Conservation (phyloP, 2,888 invertebrate genomes). For the Balanococcus diminutus region DNA sequence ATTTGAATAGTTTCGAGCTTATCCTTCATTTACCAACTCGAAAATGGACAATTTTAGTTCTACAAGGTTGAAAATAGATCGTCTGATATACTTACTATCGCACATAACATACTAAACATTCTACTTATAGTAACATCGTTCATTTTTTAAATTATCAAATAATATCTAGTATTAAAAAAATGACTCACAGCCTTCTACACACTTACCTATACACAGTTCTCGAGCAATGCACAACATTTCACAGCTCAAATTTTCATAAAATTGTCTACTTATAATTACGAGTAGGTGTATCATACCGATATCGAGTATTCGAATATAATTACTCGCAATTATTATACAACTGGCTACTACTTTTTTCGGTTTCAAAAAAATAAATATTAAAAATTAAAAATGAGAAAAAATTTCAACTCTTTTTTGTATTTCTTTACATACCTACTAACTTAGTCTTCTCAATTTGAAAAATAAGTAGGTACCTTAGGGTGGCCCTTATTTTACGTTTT, state of each 20-base stretch:
- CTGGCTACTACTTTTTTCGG: too few relatives aligned
- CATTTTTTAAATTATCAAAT: not conserved
- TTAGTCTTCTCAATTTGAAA: too few relatives aligned
- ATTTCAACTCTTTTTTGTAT: too few relatives aligned
- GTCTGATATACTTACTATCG: not conserved
- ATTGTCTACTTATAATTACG: not conserved
- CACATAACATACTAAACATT: not conserved
- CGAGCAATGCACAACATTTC: conserved; percentile 41
- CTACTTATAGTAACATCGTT: not conserved
- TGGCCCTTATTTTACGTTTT: too few relatives aligned
- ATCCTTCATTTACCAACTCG: not conserved
- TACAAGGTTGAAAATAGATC: not conserved
- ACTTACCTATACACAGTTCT: conserved; percentile 39
- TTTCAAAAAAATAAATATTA: too few relatives aligned
- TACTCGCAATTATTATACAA: too few relatives aligned
- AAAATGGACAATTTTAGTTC: too few relatives aligned
- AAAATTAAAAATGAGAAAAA: too few relatives aligned
- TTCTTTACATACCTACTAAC: too few relatives aligned
- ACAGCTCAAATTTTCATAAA: conserved; percentile 28
- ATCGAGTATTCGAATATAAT: too few relatives aligned
- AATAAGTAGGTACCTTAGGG: too few relatives aligned
- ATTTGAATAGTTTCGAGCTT: not conserved
- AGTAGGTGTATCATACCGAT: too few relatives aligned
- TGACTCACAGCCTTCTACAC: conserved; percentile 49
- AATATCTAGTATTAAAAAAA: not conserved